Conservation (phyloP, 53 echinoderm and acorn worm species). For the Crossaster papposus region DNA sequence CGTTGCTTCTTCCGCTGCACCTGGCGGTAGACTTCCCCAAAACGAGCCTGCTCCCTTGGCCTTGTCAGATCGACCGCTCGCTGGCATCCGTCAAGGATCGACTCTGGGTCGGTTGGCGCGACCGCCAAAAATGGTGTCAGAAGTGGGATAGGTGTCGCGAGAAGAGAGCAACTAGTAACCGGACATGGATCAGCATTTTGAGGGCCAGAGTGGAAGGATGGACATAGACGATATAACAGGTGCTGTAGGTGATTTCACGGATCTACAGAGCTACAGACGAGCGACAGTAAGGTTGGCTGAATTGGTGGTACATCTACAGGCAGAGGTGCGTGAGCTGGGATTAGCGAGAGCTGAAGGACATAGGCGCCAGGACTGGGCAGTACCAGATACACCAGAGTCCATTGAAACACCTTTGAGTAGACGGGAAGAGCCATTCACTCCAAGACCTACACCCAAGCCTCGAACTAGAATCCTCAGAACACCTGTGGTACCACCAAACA, state of each 20-base stretch:
- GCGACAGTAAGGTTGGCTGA: not conserved
- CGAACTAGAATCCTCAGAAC: not conserved
- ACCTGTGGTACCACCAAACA: conserved; percentile 1
- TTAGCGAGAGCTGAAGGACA: not conserved
- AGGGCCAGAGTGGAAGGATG: too few relatives aligned
- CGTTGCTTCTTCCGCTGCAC: too few relatives aligned
- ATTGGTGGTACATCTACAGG: not conserved
- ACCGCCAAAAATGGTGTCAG: too few relatives aligned
- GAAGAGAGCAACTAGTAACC: not conserved
- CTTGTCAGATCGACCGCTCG: too few relatives aligned
- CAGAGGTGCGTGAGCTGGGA: conserved; percentile 14
- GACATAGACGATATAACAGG: not conserved
- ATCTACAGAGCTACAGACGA: not conserved
- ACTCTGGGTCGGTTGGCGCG: too few relatives aligned
- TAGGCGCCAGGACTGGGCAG: not conserved
- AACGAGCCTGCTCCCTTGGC: too few relatives aligned
- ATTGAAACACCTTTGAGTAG: not conserved
- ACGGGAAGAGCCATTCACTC: conserved; percentile 4
- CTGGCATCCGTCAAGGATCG: too few relatives aligned
- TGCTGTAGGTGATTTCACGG: not conserved
- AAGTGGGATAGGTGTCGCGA: too few relatives aligned
- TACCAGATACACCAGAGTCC: not conserved
- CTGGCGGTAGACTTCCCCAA: too few relatives aligned
- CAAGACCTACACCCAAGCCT: conserved; percentile 17
- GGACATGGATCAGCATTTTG: not conserved